These are phyloP conservation scores for Oncorhynchus gorbuscha DNA, from an alignment of 2,113 vertebrate species.

Conservation along the genomic window DNA sequence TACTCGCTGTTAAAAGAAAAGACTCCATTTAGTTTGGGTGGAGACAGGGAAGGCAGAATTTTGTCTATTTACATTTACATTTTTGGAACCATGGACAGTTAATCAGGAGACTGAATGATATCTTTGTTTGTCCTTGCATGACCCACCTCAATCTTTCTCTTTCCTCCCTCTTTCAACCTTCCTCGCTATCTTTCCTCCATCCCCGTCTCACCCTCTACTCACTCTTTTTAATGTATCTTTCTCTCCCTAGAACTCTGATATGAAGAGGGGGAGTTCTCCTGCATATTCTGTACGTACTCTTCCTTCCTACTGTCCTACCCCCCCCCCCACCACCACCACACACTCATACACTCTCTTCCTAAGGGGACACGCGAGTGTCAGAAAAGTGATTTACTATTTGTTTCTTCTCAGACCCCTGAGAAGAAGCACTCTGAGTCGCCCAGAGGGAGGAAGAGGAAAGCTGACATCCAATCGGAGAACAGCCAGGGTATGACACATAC, in stretches of 20 bases:
- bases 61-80: not conserved
- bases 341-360: too few relatives aligned
- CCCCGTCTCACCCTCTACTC: too few relatives aligned
- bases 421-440: constrained; percentile 96
- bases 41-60: not conserved
- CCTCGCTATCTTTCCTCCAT: constrained; percentile 31
- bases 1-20: not conserved
- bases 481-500: constrained; percentile 84
- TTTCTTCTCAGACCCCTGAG: constrained; percentile 87
- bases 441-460: constrained; percentile 96
- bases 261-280: constrained; percentile 78
- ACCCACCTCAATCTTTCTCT: constrained; percentile 38
- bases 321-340: not conserved
- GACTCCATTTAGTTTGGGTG: not conserved
- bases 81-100: not conserved
- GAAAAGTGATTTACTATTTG: constrained; percentile 18
- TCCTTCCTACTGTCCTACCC: constrained; percentile 45
- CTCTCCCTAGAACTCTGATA: constrained; percentile 72
- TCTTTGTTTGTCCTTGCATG: constrained; percentile 12
- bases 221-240: constrained; percentile 27
- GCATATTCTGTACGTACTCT: constrained; percentile 76
- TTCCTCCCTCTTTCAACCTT: not conserved
- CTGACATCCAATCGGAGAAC: constrained; percentile 94
- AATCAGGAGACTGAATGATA: not conserved
- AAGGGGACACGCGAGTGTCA: not conserved